Evolutionary conservation across 2,797 vertebrate genomes (phyloP), one percentile per base, ranked within the genome.

Genomic region (Girardinus metallicus): DNA sequence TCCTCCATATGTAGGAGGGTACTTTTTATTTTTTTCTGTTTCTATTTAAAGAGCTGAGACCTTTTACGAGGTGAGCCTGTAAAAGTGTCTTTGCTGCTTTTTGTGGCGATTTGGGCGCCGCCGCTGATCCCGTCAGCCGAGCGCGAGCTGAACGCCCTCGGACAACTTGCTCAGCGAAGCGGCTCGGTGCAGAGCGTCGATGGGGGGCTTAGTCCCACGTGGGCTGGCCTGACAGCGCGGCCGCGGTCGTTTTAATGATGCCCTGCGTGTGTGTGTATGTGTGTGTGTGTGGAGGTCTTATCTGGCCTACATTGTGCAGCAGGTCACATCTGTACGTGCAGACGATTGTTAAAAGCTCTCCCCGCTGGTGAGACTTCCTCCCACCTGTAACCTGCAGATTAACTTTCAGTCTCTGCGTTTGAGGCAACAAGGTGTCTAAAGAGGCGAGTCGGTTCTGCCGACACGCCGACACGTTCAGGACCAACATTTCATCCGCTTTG

Each of bases 301-400:
- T 62, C 76, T 78, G 80, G 64, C 74, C 81, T 13, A 72, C 83
- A 88, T 81, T 55, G 53, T 64, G 29, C 39, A 81, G 79, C 66
- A 74, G 83, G 60, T 80, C 78, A 73, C 79, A 73, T 75, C 78
- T 79, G 79, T 66, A 71, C 51, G 76, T 75, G 80, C 53, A 80
- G 41, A 16, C 51, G 55, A 75, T 70, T 74, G 73, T 72, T 46
- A 39, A 76, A 41, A 47, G 43, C 71, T 26, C 0, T 44, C 62
- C 55, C 85, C 82, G 80, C 85, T 83, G 88, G 81, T 90, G 81
- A 70, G 71, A 72, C 26, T 11, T 55, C 26, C 60, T 77, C 71
- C 86, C 83, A 87, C 85, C 81, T 87, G 85, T 78, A 53, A 79
- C 39, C 43, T 26, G 46, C 80, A 76, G 49, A 41, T 79, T 11